phyloP scores from a whole-genome alignment of 2,888 invertebrate species.

The Cotesia congregata region DNA sequence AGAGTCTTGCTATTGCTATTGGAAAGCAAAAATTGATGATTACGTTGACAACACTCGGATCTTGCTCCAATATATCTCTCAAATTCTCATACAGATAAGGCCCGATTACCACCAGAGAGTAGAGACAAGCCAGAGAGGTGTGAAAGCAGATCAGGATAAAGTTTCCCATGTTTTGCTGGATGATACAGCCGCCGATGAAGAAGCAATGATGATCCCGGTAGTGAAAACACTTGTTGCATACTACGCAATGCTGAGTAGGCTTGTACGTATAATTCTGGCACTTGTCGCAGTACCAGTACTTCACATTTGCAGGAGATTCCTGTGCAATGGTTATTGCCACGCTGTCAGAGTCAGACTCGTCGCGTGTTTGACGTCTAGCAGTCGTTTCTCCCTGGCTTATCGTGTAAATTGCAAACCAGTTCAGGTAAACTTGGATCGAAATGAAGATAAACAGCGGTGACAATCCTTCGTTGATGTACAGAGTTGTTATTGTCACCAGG shows the following conservation, averaged over 20 bases:
- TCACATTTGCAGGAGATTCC: conserved; percentile 38
- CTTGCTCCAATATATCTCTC: conserved; percentile 45
- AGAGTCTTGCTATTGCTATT: conserved; percentile 53
- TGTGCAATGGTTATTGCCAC: conserved; percentile 34
- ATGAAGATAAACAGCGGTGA: conserved; percentile 56
- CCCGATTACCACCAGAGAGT: conserved; percentile 54
- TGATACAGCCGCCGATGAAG: conserved; percentile 59
- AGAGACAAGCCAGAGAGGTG: conserved; percentile 57
- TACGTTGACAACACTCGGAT: conserved; percentile 50
- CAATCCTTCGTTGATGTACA: conserved; percentile 55
- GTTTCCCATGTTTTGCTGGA: conserved; percentile 62
- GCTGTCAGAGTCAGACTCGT: conserved; percentile 36
- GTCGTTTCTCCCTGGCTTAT: conserved; percentile 54
- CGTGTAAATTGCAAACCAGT: conserved; percentile 60
- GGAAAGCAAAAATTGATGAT: conserved; percentile 61
- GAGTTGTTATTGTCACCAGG: conserved; percentile 52
- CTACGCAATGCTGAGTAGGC: conserved; percentile 57
- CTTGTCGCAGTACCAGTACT: conserved; percentile 61
- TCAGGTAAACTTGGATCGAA: conserved; percentile 59
- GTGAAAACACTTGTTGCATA: conserved; percentile 61
- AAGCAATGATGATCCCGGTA: conserved; percentile 63
- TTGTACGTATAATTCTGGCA: conserved; percentile 56
- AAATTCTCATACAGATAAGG: conserved; percentile 58
- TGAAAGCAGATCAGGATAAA: conserved; percentile 62
- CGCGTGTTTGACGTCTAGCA: conserved; percentile 40